Conservation (phyloP, 1,140 invertebrate genomes). For the Sitobion miscanthi region DNA sequence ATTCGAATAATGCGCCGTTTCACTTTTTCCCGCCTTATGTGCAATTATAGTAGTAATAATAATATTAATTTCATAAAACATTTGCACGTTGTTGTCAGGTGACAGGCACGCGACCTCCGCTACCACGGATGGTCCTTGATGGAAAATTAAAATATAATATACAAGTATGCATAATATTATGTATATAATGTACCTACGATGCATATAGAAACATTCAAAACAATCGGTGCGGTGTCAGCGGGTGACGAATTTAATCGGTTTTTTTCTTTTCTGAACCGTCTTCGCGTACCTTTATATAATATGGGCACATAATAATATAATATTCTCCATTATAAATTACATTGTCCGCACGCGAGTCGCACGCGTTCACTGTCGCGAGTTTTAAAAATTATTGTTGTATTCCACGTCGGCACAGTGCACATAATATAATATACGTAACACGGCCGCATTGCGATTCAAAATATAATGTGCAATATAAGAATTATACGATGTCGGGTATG, state of each 20-base stretch:
- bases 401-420: neutral
- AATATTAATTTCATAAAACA: neutral
- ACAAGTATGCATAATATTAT: neutral
- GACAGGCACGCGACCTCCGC: neutral
- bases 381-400: neutral
- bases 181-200: neutral
- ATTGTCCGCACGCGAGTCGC: neutral
- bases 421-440: neutral
- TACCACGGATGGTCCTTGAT: neutral
- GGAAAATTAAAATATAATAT: neutral
- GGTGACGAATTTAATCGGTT: neutral
- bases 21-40: neutral
- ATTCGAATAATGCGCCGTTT: neutral
- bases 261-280: conserved; percentile 1
- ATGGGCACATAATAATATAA: neutral
- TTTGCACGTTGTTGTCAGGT: neutral
- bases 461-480: neutral
- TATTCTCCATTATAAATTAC: neutral
- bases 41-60: neutral
- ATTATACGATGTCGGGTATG: neutral
- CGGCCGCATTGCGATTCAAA: neutral
- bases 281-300: neutral
- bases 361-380: neutral
- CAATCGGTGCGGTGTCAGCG: neutral
- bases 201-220: neutral